Evolutionary conservation across 1,140 invertebrate genomes (phyloP), one percentile per base, ranked within the genome.

Genomic region (Caenorhabditis inopinata): DNA sequence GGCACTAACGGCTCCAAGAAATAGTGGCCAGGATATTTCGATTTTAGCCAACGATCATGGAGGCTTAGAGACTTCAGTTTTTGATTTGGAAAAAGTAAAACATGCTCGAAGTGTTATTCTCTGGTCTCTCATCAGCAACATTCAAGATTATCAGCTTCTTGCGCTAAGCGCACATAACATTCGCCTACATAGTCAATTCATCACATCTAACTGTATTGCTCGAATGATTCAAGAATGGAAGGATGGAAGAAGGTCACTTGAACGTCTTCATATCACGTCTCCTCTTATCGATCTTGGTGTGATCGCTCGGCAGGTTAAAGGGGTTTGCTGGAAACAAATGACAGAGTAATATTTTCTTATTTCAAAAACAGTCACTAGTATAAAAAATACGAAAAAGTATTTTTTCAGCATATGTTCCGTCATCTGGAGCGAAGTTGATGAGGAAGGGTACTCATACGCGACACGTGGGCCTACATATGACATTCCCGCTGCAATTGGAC

Each of bases 271-370:
- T 68, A 68, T 68, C 5, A 68, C 58, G 1, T 68, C 58, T 18
- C 58, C 58, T 21, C 12, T 68, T 1, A 68, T 68, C 23, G 58
- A 68, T 42, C 21, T 68, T 0, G 58, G 23, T 38, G 11, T 32
- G 2, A 25, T 68, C 1, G 58, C 38, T 2, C n/a, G 58, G 38
- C 58, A 68, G 38, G 58, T 68, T 18, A 12, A 21, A 7, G 58
- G 58, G 9, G 58, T 68, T 21, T 68, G 32, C n/a, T 68, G 58
- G 58, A 68, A 68, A 21, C 35, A 68, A 21, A 68, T 68, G 58
- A 68, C 58, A 18, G 58, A 68, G 58, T 68, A 42, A 23, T 29
- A 53, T 27, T n/a, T 14, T 25, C 21, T 1, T n/a, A 27, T 1
- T 53, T 25, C 7, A 11, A 7, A 25, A 27, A 27, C 25, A 48